A percentile compares a stretch with the other conserved stretches of the same genome.
Evolutionary conservation across 2,797 vertebrate genomes (phyloP).

Genomic region (Arrhamphus sclerolepis): DNA sequence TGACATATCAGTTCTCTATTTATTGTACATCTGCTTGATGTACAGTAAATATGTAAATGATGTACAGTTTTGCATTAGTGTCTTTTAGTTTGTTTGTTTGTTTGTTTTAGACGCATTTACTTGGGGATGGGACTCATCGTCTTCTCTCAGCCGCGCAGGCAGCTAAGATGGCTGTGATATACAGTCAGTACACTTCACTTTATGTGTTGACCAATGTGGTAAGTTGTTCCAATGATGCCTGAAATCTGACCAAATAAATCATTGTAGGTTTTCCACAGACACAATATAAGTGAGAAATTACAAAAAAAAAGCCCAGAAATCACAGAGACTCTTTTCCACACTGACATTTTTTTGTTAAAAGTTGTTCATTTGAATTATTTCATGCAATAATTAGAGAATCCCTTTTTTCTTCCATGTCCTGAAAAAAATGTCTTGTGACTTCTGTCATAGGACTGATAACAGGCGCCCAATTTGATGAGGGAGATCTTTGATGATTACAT

Average conservation of each 20-base stretch:
- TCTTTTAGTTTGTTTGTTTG: neutral
- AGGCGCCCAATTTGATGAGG: neutral
- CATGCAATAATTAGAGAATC: neutral
- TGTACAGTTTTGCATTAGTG: neutral
- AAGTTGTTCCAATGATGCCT: constrained; percentile 34
- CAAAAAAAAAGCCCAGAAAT: too few species aligned
- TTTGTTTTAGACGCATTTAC: constrained; percentile 74
- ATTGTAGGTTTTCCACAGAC: too few species aligned
- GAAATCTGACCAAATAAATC: too few species aligned
- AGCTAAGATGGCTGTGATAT: constrained; percentile 88
- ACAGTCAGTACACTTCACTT: constrained; percentile 90
- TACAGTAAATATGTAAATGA: too few species aligned
- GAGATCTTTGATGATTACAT: neutral
- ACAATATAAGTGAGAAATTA: too few species aligned
- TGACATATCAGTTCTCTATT: neutral
- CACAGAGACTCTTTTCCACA: too few species aligned
- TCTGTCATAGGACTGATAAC: neutral
- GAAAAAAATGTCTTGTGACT: constrained; percentile 8
- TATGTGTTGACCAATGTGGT: constrained; percentile 92
- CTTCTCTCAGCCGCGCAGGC: constrained; percentile 90
- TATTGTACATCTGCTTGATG: too few species aligned
- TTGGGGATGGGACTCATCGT: constrained; percentile 81
- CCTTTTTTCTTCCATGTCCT: neutral
- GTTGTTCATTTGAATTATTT: neutral
- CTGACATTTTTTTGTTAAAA: too few species aligned